Evolutionary conservation across 2,888 invertebrate genomes (phyloP), one percentile per base, ranked within the genome.

Genomic region (Hybos culiciformis): DNA sequence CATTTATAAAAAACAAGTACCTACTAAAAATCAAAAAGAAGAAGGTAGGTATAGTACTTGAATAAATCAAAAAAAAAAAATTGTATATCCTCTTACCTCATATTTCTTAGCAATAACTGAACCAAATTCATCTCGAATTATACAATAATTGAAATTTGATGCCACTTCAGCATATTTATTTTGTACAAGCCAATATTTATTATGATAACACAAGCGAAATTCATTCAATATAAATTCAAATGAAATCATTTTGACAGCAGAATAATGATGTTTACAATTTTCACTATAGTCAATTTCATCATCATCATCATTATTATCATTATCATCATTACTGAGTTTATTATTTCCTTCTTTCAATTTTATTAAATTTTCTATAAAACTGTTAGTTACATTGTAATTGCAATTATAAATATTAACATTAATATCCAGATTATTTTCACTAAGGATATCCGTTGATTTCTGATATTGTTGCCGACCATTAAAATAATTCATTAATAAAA

Each of bases 171-270:
- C 60, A 54, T 65, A 67, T 62, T 66, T 67, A 62, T 65, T 66
- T 56, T 66, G 66, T 52, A 67, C 66, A 54, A 66, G 57, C 67
- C 67, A 67, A 60, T 67, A 66, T 61, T 64, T 66, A 58, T 67
- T 66, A 55, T 64, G 59, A 54, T 59, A 58, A 53, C 63, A 66
- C 46, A 62, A 58, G 50, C 62, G 61, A 56, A 65, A 61, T 62
- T 64, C 61, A 54, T 54, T 60, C 56, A 66, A 57, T 50, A 65
- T 59, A 55, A 64, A 58, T 64, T 65, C 63, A 26, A 62, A 62
- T 50, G 64, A 61, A 53, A 65, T 61, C 52, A 56, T 44, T 45
- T 44, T 44, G 47, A 49, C 41, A 37, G 47, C 42, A 33, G 41
- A 41, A 42, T 54, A 50, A 40, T 42, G 24, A 37, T 43, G 14